Evolutionary conservation across 1,140 invertebrate genomes (phyloP).

Genomic region (Panulirus ornatus): DNA sequence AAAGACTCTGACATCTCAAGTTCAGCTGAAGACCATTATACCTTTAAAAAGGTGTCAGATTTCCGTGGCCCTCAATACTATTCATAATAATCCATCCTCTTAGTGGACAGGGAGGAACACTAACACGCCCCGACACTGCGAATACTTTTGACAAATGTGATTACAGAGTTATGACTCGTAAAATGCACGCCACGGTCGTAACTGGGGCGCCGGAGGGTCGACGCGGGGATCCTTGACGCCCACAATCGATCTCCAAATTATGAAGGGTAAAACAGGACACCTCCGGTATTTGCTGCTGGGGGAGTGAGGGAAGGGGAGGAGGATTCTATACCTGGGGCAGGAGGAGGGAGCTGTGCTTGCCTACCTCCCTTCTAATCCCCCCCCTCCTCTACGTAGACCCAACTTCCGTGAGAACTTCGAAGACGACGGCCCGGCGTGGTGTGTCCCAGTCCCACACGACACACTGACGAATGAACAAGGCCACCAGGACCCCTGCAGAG

Average conservation of each 20-base stretch:
- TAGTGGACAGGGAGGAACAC: neutral
- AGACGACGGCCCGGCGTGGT: no score
- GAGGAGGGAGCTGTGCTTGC: neutral
- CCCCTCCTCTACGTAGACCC: neutral
- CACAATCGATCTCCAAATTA: neutral
- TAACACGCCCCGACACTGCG: constrained; percentile 13
- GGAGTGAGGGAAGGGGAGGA: neutral
- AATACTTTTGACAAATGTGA: constrained; percentile 49
- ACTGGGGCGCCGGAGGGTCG: neutral
- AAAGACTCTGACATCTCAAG: no score
- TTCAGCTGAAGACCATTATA: no score
- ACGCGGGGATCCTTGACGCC: neutral
- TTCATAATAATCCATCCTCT: no score
- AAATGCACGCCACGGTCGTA: constrained; percentile 41
- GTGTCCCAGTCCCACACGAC: no score
- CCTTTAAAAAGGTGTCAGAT: no score
- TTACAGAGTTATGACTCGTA: constrained; percentile 42
- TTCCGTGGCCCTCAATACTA: no score
- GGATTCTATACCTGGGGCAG: no score
- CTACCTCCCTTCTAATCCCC: neutral
- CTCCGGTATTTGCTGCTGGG: neutral
- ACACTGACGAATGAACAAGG: no score
- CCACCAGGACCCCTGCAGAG: no score
- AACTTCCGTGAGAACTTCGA: neutral
- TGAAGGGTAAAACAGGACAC: neutral